A percentile compares a stretch with the other conserved stretches of the same genome.
These are phyloP conservation scores for Cryptophagus acutangulus DNA, from an alignment of 2,888 invertebrate genomes.

Conservation along the genomic window DNA sequence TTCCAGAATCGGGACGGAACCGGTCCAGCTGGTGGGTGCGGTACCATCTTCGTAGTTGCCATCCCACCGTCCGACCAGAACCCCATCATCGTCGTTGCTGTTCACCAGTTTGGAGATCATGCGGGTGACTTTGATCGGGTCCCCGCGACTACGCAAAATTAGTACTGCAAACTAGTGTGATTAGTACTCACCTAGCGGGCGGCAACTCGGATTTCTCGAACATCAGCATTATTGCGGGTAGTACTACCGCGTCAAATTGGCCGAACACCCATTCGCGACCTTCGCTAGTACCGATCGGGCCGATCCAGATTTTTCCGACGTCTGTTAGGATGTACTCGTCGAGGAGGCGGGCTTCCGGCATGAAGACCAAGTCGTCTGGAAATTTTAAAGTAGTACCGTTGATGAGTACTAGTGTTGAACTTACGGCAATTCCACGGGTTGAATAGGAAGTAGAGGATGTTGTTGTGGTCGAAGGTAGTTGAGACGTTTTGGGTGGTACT, in stretches of 20 bases:
- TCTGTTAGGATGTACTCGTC: slow-evolving; percentile 77
- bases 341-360: slow-evolving; percentile 64
- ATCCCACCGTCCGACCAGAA: slow-evolving; percentile 69
- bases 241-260: slow-evolving; percentile 68
- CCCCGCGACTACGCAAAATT: slow-evolving; percentile 51
- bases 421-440: slow-evolving; percentile 80
- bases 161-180: background rate
- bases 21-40: slow-evolving; percentile 75
- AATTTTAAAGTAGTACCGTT: slow-evolving; percentile 9
- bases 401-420: slow-evolving; percentile 22
- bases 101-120: slow-evolving; percentile 72
- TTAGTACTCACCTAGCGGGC: slow-evolving; percentile 49
- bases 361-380: slow-evolving; percentile 69
- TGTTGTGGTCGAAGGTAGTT: slow-evolving; percentile 56
- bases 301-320: slow-evolving; percentile 82
- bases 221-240: slow-evolving; percentile 67
- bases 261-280: slow-evolving; percentile 83
- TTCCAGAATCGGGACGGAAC: slow-evolving; percentile 70
- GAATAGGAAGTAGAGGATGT: slow-evolving; percentile 70
- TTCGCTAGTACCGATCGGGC: slow-evolving; percentile 63
- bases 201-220: slow-evolving; percentile 62
- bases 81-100: slow-evolving; percentile 67
- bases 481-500: slow-evolving; percentile 51
- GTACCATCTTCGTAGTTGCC: slow-evolving; percentile 70
- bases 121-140: slow-evolving; percentile 65